phyloP scores from a whole-genome alignment of 2,797 vertebrate genomes.

The Cryptoprocta ferox region DNA sequence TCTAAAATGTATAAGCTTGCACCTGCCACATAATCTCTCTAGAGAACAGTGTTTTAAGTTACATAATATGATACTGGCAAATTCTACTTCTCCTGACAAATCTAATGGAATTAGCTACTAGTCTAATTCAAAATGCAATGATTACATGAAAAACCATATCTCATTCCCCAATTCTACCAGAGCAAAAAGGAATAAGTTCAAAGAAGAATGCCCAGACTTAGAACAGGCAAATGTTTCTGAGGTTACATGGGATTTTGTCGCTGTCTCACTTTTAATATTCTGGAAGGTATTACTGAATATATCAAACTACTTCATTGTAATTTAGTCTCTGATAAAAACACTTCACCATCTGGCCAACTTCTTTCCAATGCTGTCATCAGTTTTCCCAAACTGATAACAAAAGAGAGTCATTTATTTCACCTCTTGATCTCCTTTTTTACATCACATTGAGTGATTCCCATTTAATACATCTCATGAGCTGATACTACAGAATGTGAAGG shows the following conservation, averaged over 20 bases:
- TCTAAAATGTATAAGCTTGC: neutral
- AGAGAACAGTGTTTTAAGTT: neutral
- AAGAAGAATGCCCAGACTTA: neutral
- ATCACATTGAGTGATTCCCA: conserved; percentile 49
- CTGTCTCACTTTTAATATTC: conserved; percentile 37
- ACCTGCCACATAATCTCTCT: neutral
- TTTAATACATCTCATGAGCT: conserved; percentile 70
- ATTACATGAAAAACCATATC: neutral
- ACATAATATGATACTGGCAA: neutral
- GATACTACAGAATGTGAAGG: conserved; percentile 39
- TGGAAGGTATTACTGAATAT: conserved; percentile 39
- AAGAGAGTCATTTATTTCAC: conserved; percentile 68
- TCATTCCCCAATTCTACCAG: neutral
- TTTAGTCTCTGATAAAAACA: conserved; percentile 76
- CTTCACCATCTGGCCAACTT: conserved; percentile 73
- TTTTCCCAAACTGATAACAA: conserved; percentile 73
- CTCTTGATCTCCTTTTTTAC: conserved; percentile 74
- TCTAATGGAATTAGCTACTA: neutral
- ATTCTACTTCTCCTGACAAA: neutral
- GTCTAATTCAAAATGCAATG: neutral
- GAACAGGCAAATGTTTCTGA: neutral
- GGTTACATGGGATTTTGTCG: neutral
- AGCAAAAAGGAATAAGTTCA: neutral
- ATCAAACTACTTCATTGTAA: conserved; percentile 61
- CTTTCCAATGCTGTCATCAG: conserved; percentile 56